Conservation (phyloP, 2,113 vertebrate species). For the Varanus salvator region DNA sequence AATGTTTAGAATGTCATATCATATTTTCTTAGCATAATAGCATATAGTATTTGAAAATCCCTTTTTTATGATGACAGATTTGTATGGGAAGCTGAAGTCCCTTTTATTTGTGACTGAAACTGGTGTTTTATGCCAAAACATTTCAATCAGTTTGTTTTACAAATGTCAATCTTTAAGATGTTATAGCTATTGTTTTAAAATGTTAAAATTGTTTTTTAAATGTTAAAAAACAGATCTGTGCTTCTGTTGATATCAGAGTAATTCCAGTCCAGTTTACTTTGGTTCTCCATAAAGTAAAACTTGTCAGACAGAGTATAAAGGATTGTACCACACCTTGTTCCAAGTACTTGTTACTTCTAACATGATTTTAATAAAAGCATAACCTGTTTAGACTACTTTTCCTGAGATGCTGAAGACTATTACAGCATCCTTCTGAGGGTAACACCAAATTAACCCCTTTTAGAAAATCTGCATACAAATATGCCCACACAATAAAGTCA, state of each 20-base stretch:
- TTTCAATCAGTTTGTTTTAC: no score
- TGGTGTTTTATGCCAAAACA: no score
- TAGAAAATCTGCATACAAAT: neutral
- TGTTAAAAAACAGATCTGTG: no score
- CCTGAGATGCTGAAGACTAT: neutral
- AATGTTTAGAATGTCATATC: neutral
- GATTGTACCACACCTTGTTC: neutral
- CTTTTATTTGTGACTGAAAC: no score
- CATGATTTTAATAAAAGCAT: neutral
- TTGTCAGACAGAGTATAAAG: neutral
- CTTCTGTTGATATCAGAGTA: no score
- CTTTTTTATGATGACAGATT: no score
- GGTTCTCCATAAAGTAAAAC: neutral
- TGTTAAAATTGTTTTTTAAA: no score
- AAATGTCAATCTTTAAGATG: no score
- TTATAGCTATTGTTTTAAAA: no score
- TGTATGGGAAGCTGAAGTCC: no score
- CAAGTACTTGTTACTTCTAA: neutral
- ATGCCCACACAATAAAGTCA: neutral
- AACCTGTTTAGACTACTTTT: neutral
- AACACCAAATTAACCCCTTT: neutral
- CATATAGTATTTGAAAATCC: neutral
- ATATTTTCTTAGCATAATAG: neutral
- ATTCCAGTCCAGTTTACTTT: neutral
- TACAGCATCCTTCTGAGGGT: neutral